Evolutionary conservation across 2,113 vertebrate species (phyloP).

Genomic region (Herpetotheres cachinnans): DNA sequence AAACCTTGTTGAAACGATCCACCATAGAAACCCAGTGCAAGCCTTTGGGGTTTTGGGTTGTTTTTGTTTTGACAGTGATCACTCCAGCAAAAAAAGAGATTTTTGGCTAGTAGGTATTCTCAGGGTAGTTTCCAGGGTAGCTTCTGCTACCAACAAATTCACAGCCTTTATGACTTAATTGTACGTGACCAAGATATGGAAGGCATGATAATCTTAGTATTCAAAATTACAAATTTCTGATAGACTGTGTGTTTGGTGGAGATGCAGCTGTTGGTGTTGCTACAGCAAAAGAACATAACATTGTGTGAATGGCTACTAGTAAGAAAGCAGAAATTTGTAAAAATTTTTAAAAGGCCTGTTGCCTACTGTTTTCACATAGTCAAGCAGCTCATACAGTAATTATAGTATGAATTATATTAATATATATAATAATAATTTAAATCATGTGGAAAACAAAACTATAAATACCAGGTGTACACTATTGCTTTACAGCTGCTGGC

Average conservation of each 20-base stretch:
- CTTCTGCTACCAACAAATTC: not conserved
- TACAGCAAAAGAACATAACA: accelerated
- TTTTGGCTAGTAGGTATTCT: not conserved
- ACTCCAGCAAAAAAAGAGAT: not conserved
- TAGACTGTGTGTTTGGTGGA: accelerated
- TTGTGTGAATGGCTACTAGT: not conserved
- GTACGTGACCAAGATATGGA: not conserved
- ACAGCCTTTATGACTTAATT: not conserved
- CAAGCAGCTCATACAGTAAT: not conserved
- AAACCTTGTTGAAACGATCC: not conserved
- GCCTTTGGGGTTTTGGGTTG: not conserved
- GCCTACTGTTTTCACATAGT: not conserved
- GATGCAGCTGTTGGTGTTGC: not conserved
- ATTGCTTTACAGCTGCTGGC: not conserved
- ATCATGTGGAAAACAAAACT: not conserved
- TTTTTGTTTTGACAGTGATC: not conserved
- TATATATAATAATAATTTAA: too few relatives aligned
- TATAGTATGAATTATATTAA: too few relatives aligned
- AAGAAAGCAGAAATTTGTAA: not conserved
- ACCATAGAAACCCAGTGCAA: not conserved
- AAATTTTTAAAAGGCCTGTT: not conserved
- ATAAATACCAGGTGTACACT: not conserved
- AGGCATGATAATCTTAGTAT: not conserved
- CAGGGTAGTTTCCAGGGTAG: not conserved
- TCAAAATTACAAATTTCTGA: not conserved